Evolutionary conservation across 2,888 invertebrate species (phyloP).

Genomic region (Nomada ruficornis): DNA sequence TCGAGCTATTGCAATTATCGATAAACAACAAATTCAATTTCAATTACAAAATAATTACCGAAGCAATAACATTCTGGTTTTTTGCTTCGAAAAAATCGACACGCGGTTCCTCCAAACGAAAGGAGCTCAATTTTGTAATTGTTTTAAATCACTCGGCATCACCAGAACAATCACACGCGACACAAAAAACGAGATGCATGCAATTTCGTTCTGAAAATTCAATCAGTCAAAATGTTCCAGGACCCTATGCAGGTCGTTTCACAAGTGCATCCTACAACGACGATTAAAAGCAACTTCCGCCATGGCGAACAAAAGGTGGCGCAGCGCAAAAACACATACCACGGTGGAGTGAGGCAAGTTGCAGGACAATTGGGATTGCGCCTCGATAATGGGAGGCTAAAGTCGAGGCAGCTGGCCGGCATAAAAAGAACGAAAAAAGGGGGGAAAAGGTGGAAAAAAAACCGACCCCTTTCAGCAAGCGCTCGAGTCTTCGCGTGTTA

Average conservation of each 20-base stretch:
- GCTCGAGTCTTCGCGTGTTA: slow-evolving; percentile 1
- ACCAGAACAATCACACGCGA: too few relatives aligned
- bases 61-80: too few relatives aligned
- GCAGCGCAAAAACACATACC: slow-evolving; percentile 5
- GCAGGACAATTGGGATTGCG: slow-evolving; percentile 46
- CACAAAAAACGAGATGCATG: too few relatives aligned
- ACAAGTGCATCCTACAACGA: background rate
- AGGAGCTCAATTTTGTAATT: too few relatives aligned
- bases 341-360: background rate
- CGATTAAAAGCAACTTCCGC: slow-evolving; percentile 43
- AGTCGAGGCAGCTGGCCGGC: slow-evolving; percentile 37
- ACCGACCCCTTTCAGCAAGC: slow-evolving; percentile 31
- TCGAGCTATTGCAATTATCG: too few relatives aligned
- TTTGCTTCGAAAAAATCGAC: too few relatives aligned
- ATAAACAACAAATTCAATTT: too few relatives aligned
- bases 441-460: background rate
- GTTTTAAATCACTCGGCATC: too few relatives aligned
- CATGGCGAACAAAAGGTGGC: slow-evolving; percentile 4
- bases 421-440: background rate
- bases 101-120: too few relatives aligned
- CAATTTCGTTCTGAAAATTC: background rate
- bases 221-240: slow-evolving; percentile 11
- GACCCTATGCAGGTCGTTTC: background rate
- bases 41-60: too few relatives aligned
- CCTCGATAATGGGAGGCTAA: slow-evolving; percentile 45